Base-by-base conservation (phyloP, 2,888 invertebrate species). In the Ferrisia virgata region DNA sequence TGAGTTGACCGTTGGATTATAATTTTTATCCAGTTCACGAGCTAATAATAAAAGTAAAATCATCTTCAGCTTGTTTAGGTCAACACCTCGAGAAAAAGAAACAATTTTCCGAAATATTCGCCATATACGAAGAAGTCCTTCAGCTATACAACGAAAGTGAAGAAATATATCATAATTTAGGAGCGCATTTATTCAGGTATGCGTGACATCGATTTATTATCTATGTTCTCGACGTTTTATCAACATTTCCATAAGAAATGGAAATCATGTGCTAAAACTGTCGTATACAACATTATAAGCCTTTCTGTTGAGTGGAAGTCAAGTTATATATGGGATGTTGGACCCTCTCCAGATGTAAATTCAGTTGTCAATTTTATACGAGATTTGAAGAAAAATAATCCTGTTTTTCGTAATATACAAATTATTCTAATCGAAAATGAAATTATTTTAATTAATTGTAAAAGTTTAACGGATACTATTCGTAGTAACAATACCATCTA, bases 131-230 rank as follows among this genome's bases (percentile, higher is more conserved):
- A 85, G 87, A 89, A 87, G 89, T 89, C 9, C 85, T 90, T 22
- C 89, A 90, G 85, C 87, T 90, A 81, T 90, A 90, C 86, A 90
- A 91, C 25, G 87, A 90, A 31, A 90, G 90, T 87, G 89, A 89
- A 85, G 87, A 89, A 80, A 88, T 91, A 79, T 86, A 90, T 31
- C 90, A 90, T 86, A 89, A 90, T 86, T 89, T 91, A 86, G 91
- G 90, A 31, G 89, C 89, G 31, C 90, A 90, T 86, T 87, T 91
- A 84, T 89, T 90, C 86, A 90, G 90, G 91, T 91, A 69, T 47
- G 31, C 87, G 87, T 86, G 15, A 22, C 15, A 58, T 58, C 64
- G 39, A 85, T 83, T 85, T 53, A 80, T 25, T 18, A 33, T 76
- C 18, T 36, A 72, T 39, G 64, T 58, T 4, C 11, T 78, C 31